Conservation (phyloP, 2,797 vertebrate species). For the Phoxinus dragarum region DNA sequence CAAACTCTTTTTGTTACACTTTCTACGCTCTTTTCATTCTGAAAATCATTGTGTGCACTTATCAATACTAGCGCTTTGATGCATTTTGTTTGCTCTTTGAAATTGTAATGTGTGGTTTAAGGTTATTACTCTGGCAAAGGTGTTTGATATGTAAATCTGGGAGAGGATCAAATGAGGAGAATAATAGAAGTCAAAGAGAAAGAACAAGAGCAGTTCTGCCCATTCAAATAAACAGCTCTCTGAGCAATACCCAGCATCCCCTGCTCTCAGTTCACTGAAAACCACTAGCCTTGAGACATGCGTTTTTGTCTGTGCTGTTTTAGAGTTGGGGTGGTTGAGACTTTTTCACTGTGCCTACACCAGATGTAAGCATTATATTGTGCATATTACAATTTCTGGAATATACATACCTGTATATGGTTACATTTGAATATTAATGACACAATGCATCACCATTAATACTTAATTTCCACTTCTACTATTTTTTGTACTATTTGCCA, state of each 20-base stretch:
- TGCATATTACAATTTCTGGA: not conserved
- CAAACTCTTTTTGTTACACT: slow-evolving; percentile 10
- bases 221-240: slow-evolving; percentile 61
- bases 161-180: slow-evolving; percentile 61
- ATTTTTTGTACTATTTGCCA: not conserved
- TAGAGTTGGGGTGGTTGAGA: not conserved
- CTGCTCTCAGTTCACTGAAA: slow-evolving; percentile 10
- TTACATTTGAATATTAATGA: not conserved
- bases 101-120: slow-evolving; percentile 70
- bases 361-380: not conserved
- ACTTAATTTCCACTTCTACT: not conserved
- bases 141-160: slow-evolving; percentile 68
- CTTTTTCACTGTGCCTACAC: slow-evolving; percentile 4
- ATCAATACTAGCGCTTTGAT: slow-evolving; percentile 70
- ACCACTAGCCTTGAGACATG: slow-evolving; percentile 13
- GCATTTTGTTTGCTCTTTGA: slow-evolving; percentile 69
- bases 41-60: slow-evolving; percentile 61
- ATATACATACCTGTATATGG: not conserved
- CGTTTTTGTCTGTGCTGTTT: slow-evolving; percentile 4
- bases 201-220: slow-evolving; percentile 56
- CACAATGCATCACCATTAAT: not conserved
- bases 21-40: slow-evolving; percentile 59
- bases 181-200: slow-evolving; percentile 58
- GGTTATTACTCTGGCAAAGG: slow-evolving; percentile 62
- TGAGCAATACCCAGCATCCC: slow-evolving; percentile 55